Conservation (phyloP, 1,140 invertebrate species). For the Pantala flavescens region DNA sequence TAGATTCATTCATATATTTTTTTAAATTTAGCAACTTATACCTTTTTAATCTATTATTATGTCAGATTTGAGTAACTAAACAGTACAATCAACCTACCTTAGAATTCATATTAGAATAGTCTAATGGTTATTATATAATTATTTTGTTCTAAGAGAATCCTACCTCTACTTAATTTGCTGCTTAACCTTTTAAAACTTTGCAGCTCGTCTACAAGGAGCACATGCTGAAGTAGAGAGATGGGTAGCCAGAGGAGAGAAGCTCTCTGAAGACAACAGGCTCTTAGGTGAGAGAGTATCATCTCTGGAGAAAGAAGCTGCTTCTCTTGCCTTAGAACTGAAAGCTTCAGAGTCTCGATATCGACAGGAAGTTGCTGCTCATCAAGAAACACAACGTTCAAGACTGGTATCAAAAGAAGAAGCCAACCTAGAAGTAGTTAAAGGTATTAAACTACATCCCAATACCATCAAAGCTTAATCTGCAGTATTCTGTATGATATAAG, state of each 20-base stretch:
- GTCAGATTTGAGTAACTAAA: no score
- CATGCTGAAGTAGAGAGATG: constrained; percentile 66
- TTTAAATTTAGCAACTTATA: no score
- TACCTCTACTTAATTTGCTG: no score
- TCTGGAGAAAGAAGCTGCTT: constrained; percentile 81
- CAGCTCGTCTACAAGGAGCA: constrained; percentile 41
- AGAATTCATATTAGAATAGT: no score
- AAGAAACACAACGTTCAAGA: constrained; percentile 75
- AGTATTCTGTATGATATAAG: no score
- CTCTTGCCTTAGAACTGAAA: constrained; percentile 76
- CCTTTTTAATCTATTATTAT: no score
- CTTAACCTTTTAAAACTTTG: no score
- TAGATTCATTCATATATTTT: no score
- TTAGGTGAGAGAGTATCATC: constrained; percentile 67
- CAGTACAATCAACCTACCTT: no score
- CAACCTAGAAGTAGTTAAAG: constrained; percentile 80
- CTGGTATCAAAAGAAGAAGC: constrained; percentile 81
- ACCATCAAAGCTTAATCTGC: no score
- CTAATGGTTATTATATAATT: no score
- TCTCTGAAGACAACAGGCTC: constrained; percentile 62
- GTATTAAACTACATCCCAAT: constrained; percentile 35
- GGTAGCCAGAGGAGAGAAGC: constrained; percentile 56
- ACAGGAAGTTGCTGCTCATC: constrained; percentile 78
- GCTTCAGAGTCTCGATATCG: constrained; percentile 76
- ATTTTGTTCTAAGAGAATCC: no score